Evolutionary conservation across 2,797 vertebrate genomes (phyloP), one percentile per base, ranked within the genome.

Genomic region (Labroides dimidiatus): DNA sequence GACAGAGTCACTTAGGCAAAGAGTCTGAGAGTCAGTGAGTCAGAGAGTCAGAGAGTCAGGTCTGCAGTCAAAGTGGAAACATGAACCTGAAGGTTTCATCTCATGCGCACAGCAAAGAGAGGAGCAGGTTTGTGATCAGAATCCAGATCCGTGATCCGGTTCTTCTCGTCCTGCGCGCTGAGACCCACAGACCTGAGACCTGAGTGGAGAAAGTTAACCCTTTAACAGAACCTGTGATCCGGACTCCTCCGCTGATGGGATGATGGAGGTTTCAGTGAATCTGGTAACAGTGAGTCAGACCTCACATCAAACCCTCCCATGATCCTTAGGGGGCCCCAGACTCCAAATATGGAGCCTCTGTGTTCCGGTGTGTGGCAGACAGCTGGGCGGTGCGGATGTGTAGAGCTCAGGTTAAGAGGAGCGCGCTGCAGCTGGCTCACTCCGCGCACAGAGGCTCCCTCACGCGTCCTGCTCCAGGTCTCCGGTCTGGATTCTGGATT

Each of bases 311-410:
- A 54, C 4, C 27, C 14, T 13, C 33, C 6, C 4, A 6, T 4
- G 44, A 8, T 7, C 30, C 33, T 23, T 20, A 12, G 9, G 33
- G n/a, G 41, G 33, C 37, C n/a, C 11, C 6, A 54, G 51, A 16
- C 72, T 37, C 0, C 39, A 24, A 23, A 4, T 61, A 55, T 23
- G 30, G 10, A 42, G 48, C 41, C 54, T 6, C 2, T 6, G 13
- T 17, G 12, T 2, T 4, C 9, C 1, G 21, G 4, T 11, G 4
- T 12, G 6, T 21, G 56, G 20, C 55, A 1, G 14, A 12, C 16
- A 21, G 48, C 14, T 36, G 70, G 70, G 76, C 41, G 68, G 69
- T 1, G 9, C 78, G 43, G 59, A 44, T 15, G 50, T 44, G 37
- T 16, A 42, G 10, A 17, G 17, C 15, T 4, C 41, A 15, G 21